Conservation (phyloP, 2,797 vertebrate genomes). For the Glossophaga mutica region DNA sequence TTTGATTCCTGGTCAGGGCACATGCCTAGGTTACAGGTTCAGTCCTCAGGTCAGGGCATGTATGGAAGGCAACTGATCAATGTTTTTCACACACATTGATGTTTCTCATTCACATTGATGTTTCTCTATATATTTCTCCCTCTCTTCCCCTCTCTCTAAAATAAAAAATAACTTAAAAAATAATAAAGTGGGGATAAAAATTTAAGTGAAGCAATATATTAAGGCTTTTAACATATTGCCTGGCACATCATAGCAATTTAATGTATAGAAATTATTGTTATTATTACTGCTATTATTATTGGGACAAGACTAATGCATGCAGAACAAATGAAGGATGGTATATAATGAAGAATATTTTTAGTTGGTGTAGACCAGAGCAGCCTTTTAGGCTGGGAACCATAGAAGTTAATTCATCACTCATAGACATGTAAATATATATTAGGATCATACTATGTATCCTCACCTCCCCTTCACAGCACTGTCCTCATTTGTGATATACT, state of each 20-base stretch:
- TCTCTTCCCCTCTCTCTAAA: too few relatives aligned
- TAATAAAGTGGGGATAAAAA: neutral
- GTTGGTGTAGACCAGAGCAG: neutral
- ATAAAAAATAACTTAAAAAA: neutral
- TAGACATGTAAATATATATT: too few relatives aligned
- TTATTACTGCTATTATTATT: neutral
- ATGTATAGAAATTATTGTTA: neutral
- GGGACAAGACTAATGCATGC: neutral
- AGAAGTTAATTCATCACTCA: neutral
- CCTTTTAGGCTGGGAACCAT: neutral
- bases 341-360: constrained; percentile 18
- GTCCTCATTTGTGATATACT: neutral
- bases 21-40: neutral
- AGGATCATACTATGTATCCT: neutral
- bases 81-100: too few relatives aligned
- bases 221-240: neutral
- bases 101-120: too few relatives aligned
- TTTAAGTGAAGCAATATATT: neutral
- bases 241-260: neutral
- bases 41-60: neutral
- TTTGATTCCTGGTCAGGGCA: neutral
- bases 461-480: neutral
- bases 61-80: too few relatives aligned
- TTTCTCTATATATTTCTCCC: too few relatives aligned
- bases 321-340: neutral